phyloP scores from a whole-genome alignment of 2,113 vertebrate genomes.

The Eptatretus burgeri region DNA sequence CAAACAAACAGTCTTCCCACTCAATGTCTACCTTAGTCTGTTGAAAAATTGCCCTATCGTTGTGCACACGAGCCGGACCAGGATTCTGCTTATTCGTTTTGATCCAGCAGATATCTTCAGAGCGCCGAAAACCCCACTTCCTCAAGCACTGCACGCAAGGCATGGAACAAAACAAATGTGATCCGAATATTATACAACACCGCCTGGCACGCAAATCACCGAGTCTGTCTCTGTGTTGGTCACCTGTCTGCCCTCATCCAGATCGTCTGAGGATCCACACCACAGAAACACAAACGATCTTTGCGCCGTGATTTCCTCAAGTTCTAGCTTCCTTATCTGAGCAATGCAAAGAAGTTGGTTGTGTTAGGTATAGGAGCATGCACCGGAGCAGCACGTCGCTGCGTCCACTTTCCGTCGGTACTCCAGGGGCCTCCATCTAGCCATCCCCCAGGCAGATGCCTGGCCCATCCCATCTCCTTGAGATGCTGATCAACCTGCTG shows the following conservation, averaged over 20 bases:
- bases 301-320: constrained; percentile 72
- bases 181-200: too few species aligned
- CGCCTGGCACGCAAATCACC: too few species aligned
- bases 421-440: too few species aligned
- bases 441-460: too few species aligned
- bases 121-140: constrained; percentile 89
- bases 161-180: constrained; percentile 8
- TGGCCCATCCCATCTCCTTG: too few species aligned
- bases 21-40: constrained; percentile 47
- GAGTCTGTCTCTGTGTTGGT: too few species aligned
- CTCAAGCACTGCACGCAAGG: constrained; percentile 30
- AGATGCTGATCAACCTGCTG: too few species aligned
- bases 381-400: too few species aligned
- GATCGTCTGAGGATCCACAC: constrained; percentile 87
- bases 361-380: too few species aligned
- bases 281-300: constrained; percentile 88
- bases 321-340: constrained; percentile 92
- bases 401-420: too few species aligned
- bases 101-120: constrained; percentile 98
- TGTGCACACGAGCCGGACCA: constrained; percentile 76
- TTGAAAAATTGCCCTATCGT: constrained; percentile 89
- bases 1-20: too few species aligned
- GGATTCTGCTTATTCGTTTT: constrained; percentile 98
- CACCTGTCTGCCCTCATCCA: constrained; percentile 90
- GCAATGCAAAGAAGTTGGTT: too few species aligned